Base-by-base conservation (phyloP, 2,113 vertebrate genomes). In the Crotalus helleri region DNA sequence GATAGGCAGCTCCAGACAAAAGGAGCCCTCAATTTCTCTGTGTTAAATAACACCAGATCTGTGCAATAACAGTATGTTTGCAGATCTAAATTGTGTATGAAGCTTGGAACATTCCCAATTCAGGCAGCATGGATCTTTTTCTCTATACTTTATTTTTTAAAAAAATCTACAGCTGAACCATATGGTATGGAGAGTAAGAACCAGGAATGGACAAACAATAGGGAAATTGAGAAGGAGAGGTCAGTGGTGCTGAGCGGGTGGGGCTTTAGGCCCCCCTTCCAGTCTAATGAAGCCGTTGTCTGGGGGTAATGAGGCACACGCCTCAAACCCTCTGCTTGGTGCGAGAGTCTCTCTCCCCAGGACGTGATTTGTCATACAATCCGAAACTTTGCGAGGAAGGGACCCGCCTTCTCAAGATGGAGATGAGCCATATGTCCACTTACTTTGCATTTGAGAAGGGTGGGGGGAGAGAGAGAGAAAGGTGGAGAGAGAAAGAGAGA, bases 271-370 rank as follows among this genome's bases (percentile, higher is more conserved):
- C 95, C 96, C 97, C 96, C 95, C 96, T 97, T 97, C 97, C 97
- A 97, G 96, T 93, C 96, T 97, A 97, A 98, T 97, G 96, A 97
- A 97, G 96, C 97, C 95, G 97, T 98, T 98, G 97, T 98, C 97
- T 97, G 96, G 96, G 96, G 97, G 96, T 97, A 98, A 97, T 97
- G 97, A 98, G 97, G 97, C 97, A 97, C 96, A 97, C 94, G 96
- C 94, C 93, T 87, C 7, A 24, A 94, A 94, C 95, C 96, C 88
- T 90, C 85, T 46, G 61, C 91, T 92, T 87, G 85, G 61, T 88
- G 88, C 6, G 91, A 96, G 96, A 97, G 97, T 97, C 97, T 93
- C 92, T 90, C 81, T 90, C 81, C 92, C 81, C 96, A 97, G 97
- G 96, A 96, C 97, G 96, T 97, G 97, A 97, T 97, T 97, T 97